Conservation (phyloP, 2,113 vertebrate species). For the Eolophus roseicapilla region DNA sequence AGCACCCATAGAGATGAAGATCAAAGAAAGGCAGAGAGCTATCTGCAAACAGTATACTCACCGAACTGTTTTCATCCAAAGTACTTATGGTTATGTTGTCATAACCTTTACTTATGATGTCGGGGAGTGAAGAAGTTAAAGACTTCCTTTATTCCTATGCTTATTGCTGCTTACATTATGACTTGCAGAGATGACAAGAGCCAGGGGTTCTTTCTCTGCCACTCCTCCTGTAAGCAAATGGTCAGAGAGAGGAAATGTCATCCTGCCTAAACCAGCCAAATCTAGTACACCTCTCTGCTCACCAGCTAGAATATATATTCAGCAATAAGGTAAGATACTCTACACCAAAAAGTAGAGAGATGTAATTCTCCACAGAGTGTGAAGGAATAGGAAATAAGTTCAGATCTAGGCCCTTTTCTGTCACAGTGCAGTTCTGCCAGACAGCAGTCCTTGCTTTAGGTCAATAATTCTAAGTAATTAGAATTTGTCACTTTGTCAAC, state of each 20-base stretch:
- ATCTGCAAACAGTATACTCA: slow-evolving; percentile 28
- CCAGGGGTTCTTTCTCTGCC: neutral
- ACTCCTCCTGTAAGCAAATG: neutral
- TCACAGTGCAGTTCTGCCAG: neutral
- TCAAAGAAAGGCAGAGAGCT: neutral
- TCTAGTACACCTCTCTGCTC: neutral
- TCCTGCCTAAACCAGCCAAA: neutral
- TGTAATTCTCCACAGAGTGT: neutral
- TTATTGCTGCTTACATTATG: neutral
- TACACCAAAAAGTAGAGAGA: neutral
- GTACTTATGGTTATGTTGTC: neutral
- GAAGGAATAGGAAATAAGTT: neutral
- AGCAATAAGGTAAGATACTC: neutral
- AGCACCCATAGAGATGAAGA: neutral
- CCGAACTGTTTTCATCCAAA: neutral
- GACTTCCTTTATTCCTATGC: neutral
- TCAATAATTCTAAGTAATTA: neutral
- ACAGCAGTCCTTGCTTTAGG: neutral
- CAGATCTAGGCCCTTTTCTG: neutral
- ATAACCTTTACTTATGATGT: neutral
- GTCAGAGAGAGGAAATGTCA: neutral
- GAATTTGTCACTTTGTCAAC: neutral
- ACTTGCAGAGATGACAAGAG: neutral
- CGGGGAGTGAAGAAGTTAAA: neutral
- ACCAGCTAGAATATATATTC: neutral